A percentile compares a stretch with the other conserved stretches of the same genome.
These are phyloP conservation scores for Alligator sinensis DNA, from an alignment of 2,113 vertebrate species.

Conservation along the genomic window DNA sequence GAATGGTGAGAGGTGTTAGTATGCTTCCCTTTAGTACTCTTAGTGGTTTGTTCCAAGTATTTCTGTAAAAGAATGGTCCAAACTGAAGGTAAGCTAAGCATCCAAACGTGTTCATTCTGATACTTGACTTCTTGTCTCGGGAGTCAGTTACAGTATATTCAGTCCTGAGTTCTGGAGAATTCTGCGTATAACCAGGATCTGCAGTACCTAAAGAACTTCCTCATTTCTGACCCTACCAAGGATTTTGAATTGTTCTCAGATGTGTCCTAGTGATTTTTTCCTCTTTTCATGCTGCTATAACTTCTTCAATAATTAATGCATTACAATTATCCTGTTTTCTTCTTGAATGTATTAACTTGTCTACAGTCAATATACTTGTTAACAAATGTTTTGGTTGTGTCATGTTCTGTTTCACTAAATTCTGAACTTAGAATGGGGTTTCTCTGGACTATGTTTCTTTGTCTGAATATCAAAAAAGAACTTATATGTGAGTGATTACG, in stretches of 20 bases:
- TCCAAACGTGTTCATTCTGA: background rate
- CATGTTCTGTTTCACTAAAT: background rate
- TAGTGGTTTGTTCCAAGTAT: background rate
- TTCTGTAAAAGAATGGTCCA: background rate
- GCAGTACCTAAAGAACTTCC: background rate
- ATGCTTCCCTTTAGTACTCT: no score
- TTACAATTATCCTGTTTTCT: background rate
- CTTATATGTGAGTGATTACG: background rate
- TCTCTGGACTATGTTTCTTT: background rate
- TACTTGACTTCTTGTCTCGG: background rate
- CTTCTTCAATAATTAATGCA: constrained; percentile 9
- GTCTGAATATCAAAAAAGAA: background rate
- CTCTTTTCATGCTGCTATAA: background rate
- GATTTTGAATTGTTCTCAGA: background rate
- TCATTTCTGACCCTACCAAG: background rate
- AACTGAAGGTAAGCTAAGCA: background rate
- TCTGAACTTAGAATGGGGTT: background rate
- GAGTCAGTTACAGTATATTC: background rate
- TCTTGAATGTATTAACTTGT: background rate
- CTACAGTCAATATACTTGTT: background rate
- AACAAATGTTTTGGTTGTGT: background rate
- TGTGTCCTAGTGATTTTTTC: background rate
- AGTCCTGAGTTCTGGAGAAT: background rate
- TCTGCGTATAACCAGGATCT: background rate
- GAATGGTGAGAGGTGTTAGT: no score